phyloP scores from a whole-genome alignment of 2,888 invertebrate species.

The Gortyna flavago region DNA sequence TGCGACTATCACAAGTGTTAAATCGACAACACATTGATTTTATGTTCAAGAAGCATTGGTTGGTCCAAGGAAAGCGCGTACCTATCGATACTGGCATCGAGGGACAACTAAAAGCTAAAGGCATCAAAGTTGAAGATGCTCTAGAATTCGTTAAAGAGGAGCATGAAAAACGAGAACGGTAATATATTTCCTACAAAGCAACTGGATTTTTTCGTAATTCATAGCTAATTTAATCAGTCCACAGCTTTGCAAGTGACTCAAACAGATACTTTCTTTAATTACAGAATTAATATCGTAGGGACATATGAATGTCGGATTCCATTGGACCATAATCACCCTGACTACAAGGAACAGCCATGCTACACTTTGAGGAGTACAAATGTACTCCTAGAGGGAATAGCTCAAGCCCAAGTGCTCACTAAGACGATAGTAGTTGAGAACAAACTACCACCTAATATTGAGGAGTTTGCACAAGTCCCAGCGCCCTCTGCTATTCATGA shows the following conservation, averaged over 20 bases:
- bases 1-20: slow-evolving; percentile 92
- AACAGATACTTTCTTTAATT: slow-evolving; percentile 60
- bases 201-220: neutral
- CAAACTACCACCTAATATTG: slow-evolving; percentile 91
- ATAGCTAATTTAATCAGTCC: neutral
- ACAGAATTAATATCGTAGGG: slow-evolving; percentile 85
- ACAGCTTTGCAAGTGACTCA: neutral
- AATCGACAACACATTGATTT: slow-evolving; percentile 93
- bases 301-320: slow-evolving; percentile 79
- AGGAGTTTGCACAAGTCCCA: slow-evolving; percentile 87
- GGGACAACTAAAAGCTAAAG: slow-evolving; percentile 87
- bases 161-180: slow-evolving; percentile 77
- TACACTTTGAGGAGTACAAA: slow-evolving; percentile 90
- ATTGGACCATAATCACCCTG: slow-evolving; percentile 91
- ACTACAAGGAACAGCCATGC: slow-evolving; percentile 91
- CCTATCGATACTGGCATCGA: slow-evolving; percentile 90
- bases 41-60: slow-evolving; percentile 93
- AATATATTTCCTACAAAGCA: slow-evolving; percentile 28
- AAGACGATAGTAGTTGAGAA: slow-evolving; percentile 92
- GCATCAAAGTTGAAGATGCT: slow-evolving; percentile 91
- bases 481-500: slow-evolving; percentile 89
- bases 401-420: slow-evolving; percentile 95
- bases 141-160: slow-evolving; percentile 89
- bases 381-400: slow-evolving; percentile 92
- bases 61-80: slow-evolving; percentile 91